phyloP scores from a whole-genome alignment of 2,113 vertebrate genomes.

The Dolichallabes microphthalmus region DNA sequence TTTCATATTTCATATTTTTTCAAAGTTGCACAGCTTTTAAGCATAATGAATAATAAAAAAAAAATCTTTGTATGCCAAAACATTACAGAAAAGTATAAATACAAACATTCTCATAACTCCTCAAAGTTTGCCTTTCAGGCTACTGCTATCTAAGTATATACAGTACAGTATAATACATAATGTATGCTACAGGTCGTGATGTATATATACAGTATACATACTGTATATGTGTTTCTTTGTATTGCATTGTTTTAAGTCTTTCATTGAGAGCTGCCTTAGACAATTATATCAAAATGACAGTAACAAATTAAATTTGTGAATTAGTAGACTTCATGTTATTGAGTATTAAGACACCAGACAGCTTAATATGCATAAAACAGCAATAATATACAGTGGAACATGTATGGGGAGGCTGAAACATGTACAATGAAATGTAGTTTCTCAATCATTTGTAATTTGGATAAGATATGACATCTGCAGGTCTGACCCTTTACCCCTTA shows the following conservation, averaged over 20 bases:
- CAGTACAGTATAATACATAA: background rate
- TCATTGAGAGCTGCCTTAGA: background rate
- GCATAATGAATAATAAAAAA: background rate
- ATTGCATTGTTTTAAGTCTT: conserved; percentile 3
- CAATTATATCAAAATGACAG: conserved; percentile 32
- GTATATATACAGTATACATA: background rate
- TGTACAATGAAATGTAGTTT: background rate
- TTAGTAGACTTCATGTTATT: conserved; percentile 19
- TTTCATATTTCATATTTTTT: background rate
- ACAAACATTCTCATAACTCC: background rate
- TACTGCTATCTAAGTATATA: background rate
- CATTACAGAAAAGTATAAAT: background rate
- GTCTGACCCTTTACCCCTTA: background rate
- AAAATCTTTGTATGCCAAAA: background rate
- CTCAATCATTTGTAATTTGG: background rate
- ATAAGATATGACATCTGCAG: background rate
- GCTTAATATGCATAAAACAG: conserved; percentile 12
- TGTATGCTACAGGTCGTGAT: background rate
- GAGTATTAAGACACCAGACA: background rate
- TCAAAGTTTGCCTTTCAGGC: background rate
- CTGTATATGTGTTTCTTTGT: background rate
- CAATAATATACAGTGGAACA: conserved; percentile 7
- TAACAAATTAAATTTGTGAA: conserved; percentile 10
- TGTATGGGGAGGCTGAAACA: background rate
- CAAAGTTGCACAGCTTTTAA: background rate